A percentile compares a stretch with the other conserved stretches of the same genome.
Evolutionary conservation across 2,797 vertebrate species (phyloP).

Genomic region (Luscinia luscinia): DNA sequence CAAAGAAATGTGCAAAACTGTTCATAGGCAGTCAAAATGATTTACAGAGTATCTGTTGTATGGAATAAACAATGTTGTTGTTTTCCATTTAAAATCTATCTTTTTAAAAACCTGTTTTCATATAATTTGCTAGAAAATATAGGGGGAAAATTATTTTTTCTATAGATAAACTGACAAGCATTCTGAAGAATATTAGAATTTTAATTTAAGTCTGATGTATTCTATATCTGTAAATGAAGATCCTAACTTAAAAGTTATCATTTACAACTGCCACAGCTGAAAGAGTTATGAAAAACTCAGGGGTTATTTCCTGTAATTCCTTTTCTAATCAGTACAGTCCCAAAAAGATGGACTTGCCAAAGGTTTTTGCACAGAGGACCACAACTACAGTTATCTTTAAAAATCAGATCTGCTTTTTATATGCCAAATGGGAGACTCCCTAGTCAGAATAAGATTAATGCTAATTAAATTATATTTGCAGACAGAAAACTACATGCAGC

Average conservation of each 20-base stretch:
- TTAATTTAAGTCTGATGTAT: neutral
- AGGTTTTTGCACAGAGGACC: neutral
- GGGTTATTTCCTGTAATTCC: neutral
- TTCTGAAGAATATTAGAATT: neutral
- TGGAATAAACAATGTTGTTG: neutral
- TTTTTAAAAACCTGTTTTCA: neutral
- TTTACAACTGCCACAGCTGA: neutral
- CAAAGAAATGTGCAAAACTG: neutral
- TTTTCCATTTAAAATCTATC: neutral
- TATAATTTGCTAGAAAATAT: neutral
- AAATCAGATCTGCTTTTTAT: conserved; percentile 14
- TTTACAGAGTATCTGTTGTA: neutral
- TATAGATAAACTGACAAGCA: neutral
- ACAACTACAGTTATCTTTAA: neutral
- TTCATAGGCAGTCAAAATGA: neutral
- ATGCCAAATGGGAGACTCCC: neutral
- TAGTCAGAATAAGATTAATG: conserved; percentile 44
- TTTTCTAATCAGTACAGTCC: neutral
- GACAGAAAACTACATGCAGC: conserved; percentile 90
- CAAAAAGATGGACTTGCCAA: neutral
- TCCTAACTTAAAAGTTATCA: neutral
- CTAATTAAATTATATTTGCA: conserved; percentile 82
- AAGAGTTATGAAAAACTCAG: neutral
- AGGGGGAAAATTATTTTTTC: neutral
- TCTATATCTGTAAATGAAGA: neutral